phyloP scores from a whole-genome alignment of 2,113 vertebrate species.

The Guaruba guarouba region DNA sequence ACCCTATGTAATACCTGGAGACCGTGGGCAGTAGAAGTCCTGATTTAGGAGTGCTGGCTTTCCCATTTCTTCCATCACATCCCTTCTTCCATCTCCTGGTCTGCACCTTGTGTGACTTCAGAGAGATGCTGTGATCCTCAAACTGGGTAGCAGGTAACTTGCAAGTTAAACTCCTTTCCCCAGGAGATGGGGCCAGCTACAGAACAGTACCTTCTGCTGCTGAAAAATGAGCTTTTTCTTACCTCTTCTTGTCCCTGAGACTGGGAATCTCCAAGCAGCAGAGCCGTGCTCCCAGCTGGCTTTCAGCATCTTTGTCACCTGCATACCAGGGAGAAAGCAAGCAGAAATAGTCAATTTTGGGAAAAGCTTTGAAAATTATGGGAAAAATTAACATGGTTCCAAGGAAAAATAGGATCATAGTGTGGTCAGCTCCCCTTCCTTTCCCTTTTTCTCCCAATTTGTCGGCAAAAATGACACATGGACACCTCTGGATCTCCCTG shows the following conservation, averaged over 20 bases:
- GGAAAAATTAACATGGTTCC: fast-evolving
- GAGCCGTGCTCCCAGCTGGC: not conserved
- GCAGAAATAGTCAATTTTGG: fast-evolving
- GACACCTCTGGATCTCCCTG: not conserved
- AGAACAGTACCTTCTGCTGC: not conserved
- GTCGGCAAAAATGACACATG: not conserved
- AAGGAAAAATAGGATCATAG: fast-evolving
- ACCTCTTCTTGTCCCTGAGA: not conserved
- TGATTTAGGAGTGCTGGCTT: not conserved
- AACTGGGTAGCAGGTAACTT: not conserved
- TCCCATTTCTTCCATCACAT: not conserved
- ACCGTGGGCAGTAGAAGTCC: fast-evolving
- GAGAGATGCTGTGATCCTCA: not conserved
- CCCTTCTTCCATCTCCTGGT: not conserved
- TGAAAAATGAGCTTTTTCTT: not conserved
- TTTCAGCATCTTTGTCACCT: not conserved
- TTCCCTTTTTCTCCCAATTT: not conserved
- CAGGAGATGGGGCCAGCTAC: not conserved
- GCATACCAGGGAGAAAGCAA: not conserved
- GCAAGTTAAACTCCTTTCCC: not conserved
- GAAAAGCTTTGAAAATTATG: not conserved
- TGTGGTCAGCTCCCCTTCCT: fast-evolving
- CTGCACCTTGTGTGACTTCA: not conserved
- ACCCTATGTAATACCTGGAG: fast-evolving
- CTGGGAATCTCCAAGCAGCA: not conserved